Evolutionary conservation across 2,797 vertebrate species (phyloP).

Genomic region (Allobates femoralis): DNA sequence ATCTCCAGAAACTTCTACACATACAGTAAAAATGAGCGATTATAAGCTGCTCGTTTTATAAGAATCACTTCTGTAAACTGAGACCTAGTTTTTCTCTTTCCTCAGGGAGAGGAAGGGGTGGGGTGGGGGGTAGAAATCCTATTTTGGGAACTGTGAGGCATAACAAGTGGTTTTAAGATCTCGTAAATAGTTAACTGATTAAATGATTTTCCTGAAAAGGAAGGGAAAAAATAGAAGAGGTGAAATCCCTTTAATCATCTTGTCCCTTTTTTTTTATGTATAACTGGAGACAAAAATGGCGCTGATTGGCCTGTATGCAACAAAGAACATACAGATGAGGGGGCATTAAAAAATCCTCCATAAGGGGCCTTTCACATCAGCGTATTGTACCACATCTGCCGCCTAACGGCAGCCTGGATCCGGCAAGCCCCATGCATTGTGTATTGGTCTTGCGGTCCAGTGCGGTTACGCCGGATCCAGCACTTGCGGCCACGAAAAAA

Average conservation of each 20-base stretch:
- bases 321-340: not conserved
- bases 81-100: not conserved
- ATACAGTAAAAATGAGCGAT: not conserved
- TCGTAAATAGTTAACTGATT: not conserved
- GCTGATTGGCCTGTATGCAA: not conserved
- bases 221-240: not conserved
- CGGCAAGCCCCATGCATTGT: too few relatives aligned
- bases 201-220: not conserved
- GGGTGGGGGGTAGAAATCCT: not conserved
- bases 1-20: too few relatives aligned
- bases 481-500: too few relatives aligned
- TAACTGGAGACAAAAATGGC: not conserved
- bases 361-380: too few relatives aligned
- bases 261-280: too few relatives aligned
- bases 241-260: not conserved
- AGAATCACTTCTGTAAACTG: too few relatives aligned
- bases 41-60: not conserved
- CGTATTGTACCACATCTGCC: too few relatives aligned
- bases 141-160: not conserved
- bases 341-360: too few relatives aligned
- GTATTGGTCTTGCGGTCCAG: too few relatives aligned
- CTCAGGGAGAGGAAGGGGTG: not conserved
- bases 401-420: too few relatives aligned
- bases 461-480: too few relatives aligned
- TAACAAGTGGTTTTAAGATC: not conserved